phyloP scores from a whole-genome alignment of 2,113 vertebrate species.

The Aspiorhynchus laticeps region DNA sequence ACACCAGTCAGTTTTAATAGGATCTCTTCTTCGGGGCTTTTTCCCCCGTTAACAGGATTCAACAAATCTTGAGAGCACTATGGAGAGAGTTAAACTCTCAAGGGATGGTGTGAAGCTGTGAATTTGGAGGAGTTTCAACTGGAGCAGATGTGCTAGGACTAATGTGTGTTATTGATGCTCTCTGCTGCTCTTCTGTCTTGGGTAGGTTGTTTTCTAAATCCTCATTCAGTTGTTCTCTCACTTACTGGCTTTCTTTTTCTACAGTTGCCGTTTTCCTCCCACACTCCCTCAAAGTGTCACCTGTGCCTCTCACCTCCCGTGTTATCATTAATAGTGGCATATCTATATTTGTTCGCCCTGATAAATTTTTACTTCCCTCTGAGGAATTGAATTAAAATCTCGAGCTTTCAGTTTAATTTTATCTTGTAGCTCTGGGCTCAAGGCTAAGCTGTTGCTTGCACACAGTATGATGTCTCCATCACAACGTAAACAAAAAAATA shows the following conservation, averaged over 20 bases:
- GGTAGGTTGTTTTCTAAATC: conserved; percentile 21
- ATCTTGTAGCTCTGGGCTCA: conserved; percentile 29
- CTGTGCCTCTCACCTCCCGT: neutral
- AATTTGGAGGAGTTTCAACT: conserved; percentile 37
- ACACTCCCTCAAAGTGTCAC: neutral
- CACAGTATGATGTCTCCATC: conserved; percentile 30
- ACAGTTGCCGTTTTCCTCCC: neutral
- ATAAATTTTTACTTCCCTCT: conserved; percentile 10
- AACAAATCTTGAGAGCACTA: conserved; percentile 37
- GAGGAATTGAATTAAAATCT: conserved; percentile 34
- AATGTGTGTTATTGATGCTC: conserved; percentile 38
- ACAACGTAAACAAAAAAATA: conserved; percentile 32
- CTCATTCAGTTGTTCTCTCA: conserved; percentile 1
- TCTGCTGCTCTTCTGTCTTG: neutral
- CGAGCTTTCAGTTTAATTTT: neutral
- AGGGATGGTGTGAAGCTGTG: conserved; percentile 22
- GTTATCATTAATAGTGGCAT: conserved; percentile 21
- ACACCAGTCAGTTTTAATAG: conserved; percentile 42
- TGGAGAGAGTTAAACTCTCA: conserved; percentile 22
- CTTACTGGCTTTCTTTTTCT: neutral
- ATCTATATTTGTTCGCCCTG: conserved; percentile 20
- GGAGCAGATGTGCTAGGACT: conserved; percentile 44
- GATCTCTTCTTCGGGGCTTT: conserved; percentile 45
- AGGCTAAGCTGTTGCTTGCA: conserved; percentile 29
- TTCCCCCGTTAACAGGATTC: conserved; percentile 52